These are phyloP conservation scores for Diorhabda carinulata DNA, from an alignment of 1,140 invertebrate species.

Conservation along the genomic window DNA sequence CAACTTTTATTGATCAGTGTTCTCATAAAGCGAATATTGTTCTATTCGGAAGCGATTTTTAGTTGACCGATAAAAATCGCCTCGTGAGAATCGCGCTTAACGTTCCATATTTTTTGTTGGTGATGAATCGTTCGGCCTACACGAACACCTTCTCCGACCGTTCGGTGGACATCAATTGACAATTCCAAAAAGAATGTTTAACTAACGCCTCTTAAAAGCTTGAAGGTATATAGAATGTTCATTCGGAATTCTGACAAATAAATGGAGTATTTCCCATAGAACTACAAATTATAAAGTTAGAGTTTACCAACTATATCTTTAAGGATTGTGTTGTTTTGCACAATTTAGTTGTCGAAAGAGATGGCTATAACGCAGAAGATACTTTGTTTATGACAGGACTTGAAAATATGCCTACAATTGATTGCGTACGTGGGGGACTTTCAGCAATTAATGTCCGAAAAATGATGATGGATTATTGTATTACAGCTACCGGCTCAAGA, in stretches of 20 bases:
- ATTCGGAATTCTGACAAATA: constrained; percentile 38
- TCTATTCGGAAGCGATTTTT: too few relatives aligned
- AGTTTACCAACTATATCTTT: constrained; percentile 34
- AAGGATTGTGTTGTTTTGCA: constrained; percentile 41
- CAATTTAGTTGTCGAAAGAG: constrained; percentile 39
- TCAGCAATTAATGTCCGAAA: constrained; percentile 4
- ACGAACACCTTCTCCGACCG: constrained; percentile 12
- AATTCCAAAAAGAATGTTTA: constrained; percentile 33
- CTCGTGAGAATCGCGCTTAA: too few relatives aligned
- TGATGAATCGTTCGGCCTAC: not conserved
- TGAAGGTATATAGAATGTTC: constrained; percentile 38
- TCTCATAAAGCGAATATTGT: too few relatives aligned
- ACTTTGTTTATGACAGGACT: constrained; percentile 4
- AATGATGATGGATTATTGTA: constrained; percentile 6
- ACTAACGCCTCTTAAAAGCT: constrained; percentile 22
- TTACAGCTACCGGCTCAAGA: not conserved
- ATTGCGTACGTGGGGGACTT: constrained; percentile 7
- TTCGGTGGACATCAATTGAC: constrained; percentile 23
- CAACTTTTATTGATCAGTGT: too few relatives aligned
- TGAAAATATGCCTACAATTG: not conserved
- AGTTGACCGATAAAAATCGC: too few relatives aligned
- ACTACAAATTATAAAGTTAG: constrained; percentile 32
- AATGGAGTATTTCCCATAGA: constrained; percentile 42
- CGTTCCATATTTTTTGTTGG: too few relatives aligned
- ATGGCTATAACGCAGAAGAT: constrained; percentile 23